Evolutionary conservation across 1,140 invertebrate genomes (phyloP).

Genomic region (Samia ricini): DNA sequence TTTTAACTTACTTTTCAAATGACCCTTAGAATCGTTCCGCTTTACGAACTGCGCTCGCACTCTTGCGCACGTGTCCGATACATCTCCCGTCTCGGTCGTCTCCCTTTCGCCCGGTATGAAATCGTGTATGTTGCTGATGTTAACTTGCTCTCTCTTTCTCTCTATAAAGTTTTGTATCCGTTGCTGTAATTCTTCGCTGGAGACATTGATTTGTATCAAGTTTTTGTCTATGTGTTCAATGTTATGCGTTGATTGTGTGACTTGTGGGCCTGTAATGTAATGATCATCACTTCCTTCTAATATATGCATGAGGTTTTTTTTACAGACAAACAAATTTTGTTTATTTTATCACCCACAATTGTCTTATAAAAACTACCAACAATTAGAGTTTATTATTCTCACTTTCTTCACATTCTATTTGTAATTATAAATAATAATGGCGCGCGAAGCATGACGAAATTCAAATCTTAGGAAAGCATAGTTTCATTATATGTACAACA

Average conservation of each 20-base stretch:
- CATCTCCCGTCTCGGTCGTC: slow-evolving; percentile 49
- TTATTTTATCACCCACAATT: too few species aligned
- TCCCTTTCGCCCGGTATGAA: slow-evolving; percentile 48
- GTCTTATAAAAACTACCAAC: too few species aligned
- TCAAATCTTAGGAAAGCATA: too few species aligned
- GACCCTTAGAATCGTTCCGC: slow-evolving; percentile 82
- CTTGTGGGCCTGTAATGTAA: slow-evolving; percentile 16
- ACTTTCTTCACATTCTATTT: too few species aligned
- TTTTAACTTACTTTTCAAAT: slow-evolving; percentile 82
- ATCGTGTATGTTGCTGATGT: slow-evolving; percentile 82
- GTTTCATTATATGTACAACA: too few species aligned
- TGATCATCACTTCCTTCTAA: not conserved
- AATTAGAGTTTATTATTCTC: too few species aligned
- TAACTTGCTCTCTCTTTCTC: slow-evolving; percentile 81
- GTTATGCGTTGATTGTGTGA: slow-evolving; percentile 11
- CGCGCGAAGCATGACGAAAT: too few species aligned
- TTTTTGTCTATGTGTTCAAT: slow-evolving; percentile 46
- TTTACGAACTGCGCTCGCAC: slow-evolving; percentile 81
- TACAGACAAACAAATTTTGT: too few species aligned
- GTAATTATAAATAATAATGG: too few species aligned
- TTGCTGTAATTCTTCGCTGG: slow-evolving; percentile 77
- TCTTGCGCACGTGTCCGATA: slow-evolving; percentile 80
- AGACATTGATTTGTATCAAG: slow-evolving; percentile 80
- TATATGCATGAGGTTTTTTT: too few species aligned
- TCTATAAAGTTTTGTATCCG: slow-evolving; percentile 82